Conservation (phyloP, 2,888 invertebrate species). For the Hanleya hanleyi region DNA sequence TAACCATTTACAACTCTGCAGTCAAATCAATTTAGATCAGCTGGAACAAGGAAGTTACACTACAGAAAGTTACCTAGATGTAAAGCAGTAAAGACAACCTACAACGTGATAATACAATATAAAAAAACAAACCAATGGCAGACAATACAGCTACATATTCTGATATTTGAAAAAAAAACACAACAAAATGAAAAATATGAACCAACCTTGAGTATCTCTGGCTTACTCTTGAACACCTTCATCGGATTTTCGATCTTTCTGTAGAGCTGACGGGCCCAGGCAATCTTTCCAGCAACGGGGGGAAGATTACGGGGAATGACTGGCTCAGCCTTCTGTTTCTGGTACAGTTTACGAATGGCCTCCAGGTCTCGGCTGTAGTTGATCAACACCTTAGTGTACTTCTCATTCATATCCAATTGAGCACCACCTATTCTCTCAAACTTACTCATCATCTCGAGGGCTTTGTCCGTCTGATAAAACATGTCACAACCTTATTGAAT, state of each 20-base stretch:
- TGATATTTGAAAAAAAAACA: no score
- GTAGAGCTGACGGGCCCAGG: conserved; percentile 88
- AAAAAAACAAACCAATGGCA: no score
- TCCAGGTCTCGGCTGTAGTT: conserved; percentile 87
- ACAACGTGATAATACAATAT: no score
- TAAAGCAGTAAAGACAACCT: no score
- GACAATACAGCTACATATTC: no score
- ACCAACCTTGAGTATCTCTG: conserved; percentile 68
- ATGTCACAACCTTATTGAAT: no score
- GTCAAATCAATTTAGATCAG: no score
- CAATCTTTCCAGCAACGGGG: conserved; percentile 85
- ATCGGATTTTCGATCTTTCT: conserved; percentile 89
- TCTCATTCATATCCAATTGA: conserved; percentile 72
- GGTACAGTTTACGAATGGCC: conserved; percentile 82
- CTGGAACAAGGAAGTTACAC: no score
- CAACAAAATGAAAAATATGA: no score
- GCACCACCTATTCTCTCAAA: conserved; percentile 71
- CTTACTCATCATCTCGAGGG: conserved; percentile 69
- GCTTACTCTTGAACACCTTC: conserved; percentile 75
- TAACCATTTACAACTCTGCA: no score
- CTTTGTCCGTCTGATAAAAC: conserved; percentile 69
- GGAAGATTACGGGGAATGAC: conserved; percentile 91
- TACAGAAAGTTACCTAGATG: no score
- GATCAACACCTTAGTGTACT: conserved; percentile 72
- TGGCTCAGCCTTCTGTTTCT: conserved; percentile 90